phyloP scores from a whole-genome alignment of 92 coral and sea anemone genomes.

The Actinernus sp. region DNA sequence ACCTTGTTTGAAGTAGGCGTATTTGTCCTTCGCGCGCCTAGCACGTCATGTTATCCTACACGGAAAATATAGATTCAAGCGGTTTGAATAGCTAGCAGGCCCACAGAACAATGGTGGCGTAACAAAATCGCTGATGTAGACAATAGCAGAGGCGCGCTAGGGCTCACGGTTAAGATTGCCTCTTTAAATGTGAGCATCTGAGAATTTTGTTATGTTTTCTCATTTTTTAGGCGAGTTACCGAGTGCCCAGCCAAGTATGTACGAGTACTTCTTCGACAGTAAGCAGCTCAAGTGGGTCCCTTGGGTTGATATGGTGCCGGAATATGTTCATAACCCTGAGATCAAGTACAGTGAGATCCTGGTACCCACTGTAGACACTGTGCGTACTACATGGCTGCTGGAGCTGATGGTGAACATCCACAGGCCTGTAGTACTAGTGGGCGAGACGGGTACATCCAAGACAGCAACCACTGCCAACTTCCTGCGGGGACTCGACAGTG shows the following conservation, averaged over 20 bases:
- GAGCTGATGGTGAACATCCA: constrained; percentile 92
- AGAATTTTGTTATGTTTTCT: neutral
- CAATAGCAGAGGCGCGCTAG: no score
- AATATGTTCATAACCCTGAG: constrained; percentile 92
- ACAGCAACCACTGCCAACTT: constrained; percentile 96
- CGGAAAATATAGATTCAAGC: no score
- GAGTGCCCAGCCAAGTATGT: constrained; percentile 82
- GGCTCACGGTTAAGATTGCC: no score
- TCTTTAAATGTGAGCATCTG: no score
- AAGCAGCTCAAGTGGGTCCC: constrained; percentile 92
- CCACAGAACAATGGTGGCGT: no score
- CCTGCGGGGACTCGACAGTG: constrained; percentile 86
- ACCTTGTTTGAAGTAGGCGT: no score
- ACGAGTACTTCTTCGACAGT: constrained; percentile 94
- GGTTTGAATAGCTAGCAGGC: no score
- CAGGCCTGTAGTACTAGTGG: constrained; percentile 93
- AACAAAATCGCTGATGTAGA: no score
- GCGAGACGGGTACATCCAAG: constrained; percentile 99
- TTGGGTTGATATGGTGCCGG: constrained; percentile 95
- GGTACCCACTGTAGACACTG: constrained; percentile 98
- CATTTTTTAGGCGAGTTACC: constrained; percentile 93
- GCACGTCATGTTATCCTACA: no score
- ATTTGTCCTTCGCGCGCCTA: no score
- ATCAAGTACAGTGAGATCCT: constrained; percentile 97
- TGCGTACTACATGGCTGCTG: constrained; percentile 99